A percentile compares a stretch with the other conserved stretches of the same genome.
Evolutionary conservation across 2,113 vertebrate genomes (phyloP).

Genomic region (Herpetotheres cachinnans): DNA sequence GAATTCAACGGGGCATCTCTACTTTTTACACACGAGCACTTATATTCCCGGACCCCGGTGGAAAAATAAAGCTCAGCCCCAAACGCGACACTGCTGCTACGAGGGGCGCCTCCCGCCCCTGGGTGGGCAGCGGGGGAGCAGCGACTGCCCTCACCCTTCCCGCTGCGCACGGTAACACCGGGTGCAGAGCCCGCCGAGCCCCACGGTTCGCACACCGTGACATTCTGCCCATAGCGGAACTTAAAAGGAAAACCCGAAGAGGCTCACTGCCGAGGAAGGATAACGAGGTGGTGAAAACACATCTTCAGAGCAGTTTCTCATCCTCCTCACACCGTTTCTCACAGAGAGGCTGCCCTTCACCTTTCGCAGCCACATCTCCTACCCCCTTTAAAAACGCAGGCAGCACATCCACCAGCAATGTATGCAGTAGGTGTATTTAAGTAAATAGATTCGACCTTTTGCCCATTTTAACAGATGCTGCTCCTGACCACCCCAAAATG

Average conservation of each 20-base stretch:
- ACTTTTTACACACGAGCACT: rapidly evolving
- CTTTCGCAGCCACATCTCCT: background rate
- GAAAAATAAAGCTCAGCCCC: background rate
- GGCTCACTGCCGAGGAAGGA: background rate
- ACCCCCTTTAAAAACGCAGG: background rate
- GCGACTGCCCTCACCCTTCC: background rate
- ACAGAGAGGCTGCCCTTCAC: background rate
- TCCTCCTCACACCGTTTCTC: background rate
- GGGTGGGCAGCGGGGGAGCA: background rate
- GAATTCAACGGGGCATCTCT: background rate
- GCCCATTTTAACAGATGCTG: constrained; percentile 73
- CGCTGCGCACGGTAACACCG: rapidly evolving
- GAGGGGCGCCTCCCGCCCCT: background rate
- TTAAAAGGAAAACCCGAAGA: background rate
- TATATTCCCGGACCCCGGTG: rapidly evolving
- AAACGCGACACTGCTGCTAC: background rate
- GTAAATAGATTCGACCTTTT: constrained; percentile 81
- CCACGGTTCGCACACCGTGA: rapidly evolving
- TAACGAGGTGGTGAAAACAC: background rate
- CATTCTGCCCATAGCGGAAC: background rate
- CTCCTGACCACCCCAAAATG: constrained; percentile 75
- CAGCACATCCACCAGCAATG: background rate
- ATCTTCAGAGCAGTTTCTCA: background rate
- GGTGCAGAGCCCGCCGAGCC: background rate
- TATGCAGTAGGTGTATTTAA: constrained; percentile 37